Evolutionary conservation across 2,113 vertebrate genomes (phyloP), one percentile per base, ranked within the genome.

Genomic region (Canis aureus): DNA sequence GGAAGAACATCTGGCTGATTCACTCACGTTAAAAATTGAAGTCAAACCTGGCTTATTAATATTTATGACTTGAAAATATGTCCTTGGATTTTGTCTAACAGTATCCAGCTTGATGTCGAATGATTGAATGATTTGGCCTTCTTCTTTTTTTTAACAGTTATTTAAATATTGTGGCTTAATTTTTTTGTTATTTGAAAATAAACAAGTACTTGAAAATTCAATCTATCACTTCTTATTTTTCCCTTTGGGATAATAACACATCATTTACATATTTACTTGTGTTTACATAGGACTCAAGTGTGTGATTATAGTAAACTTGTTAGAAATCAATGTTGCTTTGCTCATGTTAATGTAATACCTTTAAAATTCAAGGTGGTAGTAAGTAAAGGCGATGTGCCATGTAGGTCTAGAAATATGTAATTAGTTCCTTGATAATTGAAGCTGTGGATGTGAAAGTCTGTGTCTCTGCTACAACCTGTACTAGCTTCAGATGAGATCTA

Each of bases 51-150:
- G 16, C 9, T 95, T 89, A 94, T 97, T 96, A 96, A 97, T 97
- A 98, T 96, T 97, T 96, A 97, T 95, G 85, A 82, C 60, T 85
- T 97, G 76, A 94, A 94, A 97, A 92, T 78, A 78, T 79, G 90
- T 93, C 78, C 76, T 97, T 95, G 32, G 49, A 94, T 81, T 94
- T 97, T 97, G 57, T 87, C 76, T 82, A 83, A 66, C 43, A 80
- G 53, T 57, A 35, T 96, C 57, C 59, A 78, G 1, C 84, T 67
- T 97, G 89, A 71, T 94, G 83, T 89, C 86, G 94, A 94, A 51
- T 83, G 43, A 92, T 35, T 69, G 15, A 91, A 67, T 95, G 20
- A 94, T 94, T 96, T 66, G 3, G 51, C 3, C 17, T 20, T 15
- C n/a, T 57, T 57, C 88, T 78, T 96, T 81, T 69, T 81, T 64